phyloP scores from a whole-genome alignment of 1,140 invertebrate genomes.

The Heliothis subflexa region DNA sequence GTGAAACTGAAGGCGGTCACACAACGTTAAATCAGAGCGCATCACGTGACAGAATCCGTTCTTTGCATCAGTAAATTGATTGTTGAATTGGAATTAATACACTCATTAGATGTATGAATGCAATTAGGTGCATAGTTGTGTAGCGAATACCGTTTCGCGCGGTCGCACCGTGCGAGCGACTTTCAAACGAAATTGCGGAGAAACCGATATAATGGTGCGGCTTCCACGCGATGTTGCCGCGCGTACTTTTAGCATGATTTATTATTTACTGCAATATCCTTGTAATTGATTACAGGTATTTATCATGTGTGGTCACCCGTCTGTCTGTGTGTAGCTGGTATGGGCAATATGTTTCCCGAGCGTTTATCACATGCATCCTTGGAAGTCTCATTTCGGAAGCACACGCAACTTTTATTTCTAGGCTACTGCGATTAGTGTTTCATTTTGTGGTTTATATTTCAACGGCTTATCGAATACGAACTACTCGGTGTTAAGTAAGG shows the following conservation, averaged over 20 bases:
- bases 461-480: no score
- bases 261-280: slow-evolving; percentile 36
- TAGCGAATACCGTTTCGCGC: slow-evolving; percentile 76
- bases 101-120: slow-evolving; percentile 74
- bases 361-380: background rate
- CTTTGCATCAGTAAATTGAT: slow-evolving; percentile 65
- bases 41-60: slow-evolving; percentile 64
- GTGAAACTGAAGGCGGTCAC: slow-evolving; percentile 55
- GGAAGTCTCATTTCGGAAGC: background rate
- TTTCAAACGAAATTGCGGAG: slow-evolving; percentile 81
- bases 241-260: slow-evolving; percentile 28
- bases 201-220: slow-evolving; percentile 76
- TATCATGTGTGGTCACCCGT: slow-evolving; percentile 7
- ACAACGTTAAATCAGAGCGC: slow-evolving; percentile 49
- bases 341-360: background rate
- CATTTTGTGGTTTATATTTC: no score
- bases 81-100: slow-evolving; percentile 72
- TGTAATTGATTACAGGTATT: slow-evolving; percentile 21
- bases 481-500: no score
- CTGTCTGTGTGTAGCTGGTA: background rate
- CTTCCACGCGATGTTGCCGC: slow-evolving; percentile 56
- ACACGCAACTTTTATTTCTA: no score
- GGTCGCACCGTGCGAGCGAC: slow-evolving; percentile 69
- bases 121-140: slow-evolving; percentile 78
- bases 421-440: no score